Percentiles rank a stretch among this genome's conserved stretches.
phyloP scores from a whole-genome alignment of 2,797 vertebrate species.

The Poeciliopsis gracilis region DNA sequence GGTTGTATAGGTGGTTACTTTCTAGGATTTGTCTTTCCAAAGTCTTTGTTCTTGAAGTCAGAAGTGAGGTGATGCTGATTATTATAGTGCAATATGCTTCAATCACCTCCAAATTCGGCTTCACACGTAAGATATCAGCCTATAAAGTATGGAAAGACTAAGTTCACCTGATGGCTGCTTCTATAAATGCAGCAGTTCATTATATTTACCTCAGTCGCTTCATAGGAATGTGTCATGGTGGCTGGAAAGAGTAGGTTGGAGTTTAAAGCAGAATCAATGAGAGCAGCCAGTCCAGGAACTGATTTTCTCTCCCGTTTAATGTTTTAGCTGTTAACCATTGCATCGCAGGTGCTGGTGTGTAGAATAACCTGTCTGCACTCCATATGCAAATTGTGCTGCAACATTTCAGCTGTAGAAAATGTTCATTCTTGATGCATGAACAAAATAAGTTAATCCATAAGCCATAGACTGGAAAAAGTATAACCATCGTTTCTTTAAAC shows the following conservation, averaged over 20 bases:
- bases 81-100: conserved; percentile 23
- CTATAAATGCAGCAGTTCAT: conserved; percentile 14
- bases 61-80: conserved; percentile 11
- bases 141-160: neutral
- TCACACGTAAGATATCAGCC: neutral
- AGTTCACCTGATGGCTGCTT: conserved; percentile 8
- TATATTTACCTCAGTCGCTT: conserved; percentile 28
- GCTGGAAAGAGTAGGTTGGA: conserved; percentile 6
- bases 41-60: conserved; percentile 1
- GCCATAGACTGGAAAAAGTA: conserved; percentile 59
- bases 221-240: conserved; percentile 16
- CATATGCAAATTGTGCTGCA: conserved; percentile 42
- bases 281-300: conserved; percentile 26
- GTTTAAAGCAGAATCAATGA: conserved; percentile 55
- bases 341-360: conserved; percentile 42
- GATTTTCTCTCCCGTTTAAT: conserved; percentile 38
- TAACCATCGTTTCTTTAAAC: conserved; percentile 32
- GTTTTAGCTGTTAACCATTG: conserved; percentile 25
- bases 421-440: conserved; percentile 24
- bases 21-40: conserved; percentile 18
- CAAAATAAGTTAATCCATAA: conserved; percentile 22
- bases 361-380: conserved; percentile 26
- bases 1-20: conserved; percentile 27
- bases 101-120: conserved; percentile 28
- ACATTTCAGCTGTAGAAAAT: conserved; percentile 33